These are phyloP conservation scores for Tachina lurida DNA, from an alignment of 2,888 invertebrate genomes.

Conservation along the genomic window DNA sequence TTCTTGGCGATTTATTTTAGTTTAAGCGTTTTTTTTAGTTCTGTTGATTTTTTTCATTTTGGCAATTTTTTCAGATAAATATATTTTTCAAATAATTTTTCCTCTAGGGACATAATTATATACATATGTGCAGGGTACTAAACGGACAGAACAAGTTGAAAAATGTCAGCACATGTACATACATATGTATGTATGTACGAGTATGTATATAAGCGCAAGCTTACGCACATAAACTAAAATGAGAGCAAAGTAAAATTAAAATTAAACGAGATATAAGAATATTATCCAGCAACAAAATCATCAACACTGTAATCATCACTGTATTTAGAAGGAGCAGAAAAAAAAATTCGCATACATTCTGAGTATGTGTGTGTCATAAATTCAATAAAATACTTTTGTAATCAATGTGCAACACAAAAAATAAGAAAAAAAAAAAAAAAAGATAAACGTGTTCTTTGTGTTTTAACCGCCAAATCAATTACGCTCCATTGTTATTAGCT, in stretches of 20 bases:
- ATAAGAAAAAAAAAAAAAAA: constrained; percentile 62
- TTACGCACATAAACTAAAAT: constrained; percentile 14
- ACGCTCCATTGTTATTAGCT: constrained; percentile 70
- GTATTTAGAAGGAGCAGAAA: neutral
- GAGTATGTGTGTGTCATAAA: constrained; percentile 3
- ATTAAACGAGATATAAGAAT: constrained; percentile 48
- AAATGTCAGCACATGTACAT: constrained; percentile 24
- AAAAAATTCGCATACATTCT: neutral
- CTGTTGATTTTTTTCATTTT: no score
- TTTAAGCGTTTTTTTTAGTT: no score
- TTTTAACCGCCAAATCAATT: constrained; percentile 71
- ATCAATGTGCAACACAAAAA: constrained; percentile 22
- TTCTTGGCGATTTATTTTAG: no score
- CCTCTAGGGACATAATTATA: neutral
- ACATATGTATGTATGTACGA: no score
- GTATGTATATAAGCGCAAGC: constrained; percentile 24
- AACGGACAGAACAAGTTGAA: neutral
- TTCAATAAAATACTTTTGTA: neutral
- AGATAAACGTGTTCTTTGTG: constrained; percentile 54
- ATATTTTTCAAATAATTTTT: no score
- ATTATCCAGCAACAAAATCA: constrained; percentile 20
- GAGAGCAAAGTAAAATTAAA: constrained; percentile 34
- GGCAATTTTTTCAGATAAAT: no score
- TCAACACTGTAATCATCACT: neutral
- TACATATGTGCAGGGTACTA: neutral